Conservation (phyloP, 2,113 vertebrate genomes). For the Aplodontia rufa region DNA sequence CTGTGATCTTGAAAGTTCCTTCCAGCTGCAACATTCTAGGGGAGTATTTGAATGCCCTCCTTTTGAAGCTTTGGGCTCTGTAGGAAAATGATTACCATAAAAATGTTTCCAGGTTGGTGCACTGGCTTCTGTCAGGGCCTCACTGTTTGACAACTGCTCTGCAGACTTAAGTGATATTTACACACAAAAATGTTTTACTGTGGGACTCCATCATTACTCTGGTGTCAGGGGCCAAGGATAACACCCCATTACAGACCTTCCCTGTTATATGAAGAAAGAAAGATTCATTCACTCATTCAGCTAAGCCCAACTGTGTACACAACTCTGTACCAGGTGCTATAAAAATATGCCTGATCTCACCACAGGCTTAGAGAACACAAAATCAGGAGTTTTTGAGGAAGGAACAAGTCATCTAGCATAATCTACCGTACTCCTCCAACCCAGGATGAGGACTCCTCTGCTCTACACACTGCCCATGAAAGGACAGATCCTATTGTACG, state of each 20-base stretch:
- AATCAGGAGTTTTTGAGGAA: neutral
- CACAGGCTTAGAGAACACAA: neutral
- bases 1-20: constrained; percentile 48
- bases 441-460: neutral
- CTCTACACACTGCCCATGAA: neutral
- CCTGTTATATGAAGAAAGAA: constrained; percentile 49
- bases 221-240: constrained; percentile 51
- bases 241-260: constrained; percentile 28
- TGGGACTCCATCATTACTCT: constrained; percentile 2
- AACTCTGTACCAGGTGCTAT: constrained; percentile 15
- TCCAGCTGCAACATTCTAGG: constrained; percentile 23
- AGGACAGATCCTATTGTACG: neutral
- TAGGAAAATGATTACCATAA: constrained; percentile 66
- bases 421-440: neutral
- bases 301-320: constrained; percentile 23
- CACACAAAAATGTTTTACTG: constrained; percentile 57
- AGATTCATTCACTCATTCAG: constrained; percentile 53
- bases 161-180: constrained; percentile 69
- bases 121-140: constrained; percentile 64
- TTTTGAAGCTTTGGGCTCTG: constrained; percentile 27
- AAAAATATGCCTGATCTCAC: constrained; percentile 45
- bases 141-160: constrained; percentile 59
- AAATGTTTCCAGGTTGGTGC: constrained; percentile 65
- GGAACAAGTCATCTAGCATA: neutral
- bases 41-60: neutral